phyloP scores from a whole-genome alignment of 2,888 invertebrate genomes.

The Poecilus cupreus region DNA sequence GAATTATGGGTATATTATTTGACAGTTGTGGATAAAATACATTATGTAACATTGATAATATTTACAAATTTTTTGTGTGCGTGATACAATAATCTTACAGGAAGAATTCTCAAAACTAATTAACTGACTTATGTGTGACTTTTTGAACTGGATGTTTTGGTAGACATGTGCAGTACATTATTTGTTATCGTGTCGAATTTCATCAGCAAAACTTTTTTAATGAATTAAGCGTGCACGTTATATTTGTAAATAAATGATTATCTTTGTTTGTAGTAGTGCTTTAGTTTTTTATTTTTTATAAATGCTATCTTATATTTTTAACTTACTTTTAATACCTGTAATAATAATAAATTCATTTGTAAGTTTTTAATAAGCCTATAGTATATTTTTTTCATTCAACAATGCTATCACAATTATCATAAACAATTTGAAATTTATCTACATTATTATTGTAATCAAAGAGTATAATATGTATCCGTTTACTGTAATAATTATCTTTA shows the following conservation, averaged over 20 bases:
- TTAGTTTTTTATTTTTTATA: background rate
- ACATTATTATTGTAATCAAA: no score
- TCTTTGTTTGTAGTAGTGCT: background rate
- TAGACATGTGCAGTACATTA: background rate
- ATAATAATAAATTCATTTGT: background rate
- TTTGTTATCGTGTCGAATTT: background rate
- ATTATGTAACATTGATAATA: conserved; percentile 41
- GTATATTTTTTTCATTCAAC: no score
- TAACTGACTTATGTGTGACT: background rate
- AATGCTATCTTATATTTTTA: background rate
- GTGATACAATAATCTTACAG: background rate
- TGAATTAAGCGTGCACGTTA: background rate
- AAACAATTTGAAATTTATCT: no score
- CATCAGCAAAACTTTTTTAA: background rate
- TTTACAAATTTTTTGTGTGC: conserved; percentile 23
- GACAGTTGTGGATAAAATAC: no score
- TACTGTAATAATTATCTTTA: background rate
- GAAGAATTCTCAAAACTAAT: background rate
- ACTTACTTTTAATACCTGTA: background rate
- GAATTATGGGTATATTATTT: no score
- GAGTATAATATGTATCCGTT: background rate
- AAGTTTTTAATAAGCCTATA: background rate
- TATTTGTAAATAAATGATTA: background rate
- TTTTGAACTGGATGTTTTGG: background rate
- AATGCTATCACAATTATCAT: no score